A percentile compares a stretch with the other conserved stretches of the same genome.
phyloP scores from a whole-genome alignment of 2,888 invertebrate genomes.

The Noctua fimbriata region DNA sequence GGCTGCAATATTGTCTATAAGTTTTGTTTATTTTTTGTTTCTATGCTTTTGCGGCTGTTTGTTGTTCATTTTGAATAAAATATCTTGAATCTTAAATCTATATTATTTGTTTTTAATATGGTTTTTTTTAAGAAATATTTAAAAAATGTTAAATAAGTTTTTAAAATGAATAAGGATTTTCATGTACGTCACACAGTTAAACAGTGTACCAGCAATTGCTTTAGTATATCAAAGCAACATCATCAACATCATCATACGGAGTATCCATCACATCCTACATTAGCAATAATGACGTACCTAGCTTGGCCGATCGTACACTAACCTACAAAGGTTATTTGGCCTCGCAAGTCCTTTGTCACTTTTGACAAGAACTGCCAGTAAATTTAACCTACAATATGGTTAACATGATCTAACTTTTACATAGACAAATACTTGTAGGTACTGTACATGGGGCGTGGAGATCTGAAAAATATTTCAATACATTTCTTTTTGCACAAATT shows the following conservation, averaged over 20 bases:
- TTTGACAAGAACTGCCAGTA: not conserved
- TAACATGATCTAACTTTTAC: not conserved
- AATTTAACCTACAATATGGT: not conserved
- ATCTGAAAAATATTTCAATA: not conserved
- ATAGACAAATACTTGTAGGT: not conserved
- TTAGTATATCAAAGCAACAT: too few species aligned
- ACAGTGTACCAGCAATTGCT: not conserved
- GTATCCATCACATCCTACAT: constrained; percentile 26
- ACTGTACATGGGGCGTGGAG: not conserved
- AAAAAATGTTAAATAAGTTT: too few species aligned
- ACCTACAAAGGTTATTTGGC: not conserved
- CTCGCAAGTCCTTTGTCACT: not conserved
- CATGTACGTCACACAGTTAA: not conserved
- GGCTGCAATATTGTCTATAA: too few species aligned
- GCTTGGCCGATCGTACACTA: constrained; percentile 10
- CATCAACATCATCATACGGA: not conserved
- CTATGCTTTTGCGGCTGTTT: too few species aligned
- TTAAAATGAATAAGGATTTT: not conserved
- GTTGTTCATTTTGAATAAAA: too few species aligned
- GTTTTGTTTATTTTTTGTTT: too few species aligned
- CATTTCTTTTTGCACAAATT: not conserved
- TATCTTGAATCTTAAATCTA: too few species aligned
- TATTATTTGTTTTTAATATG: too few species aligned
- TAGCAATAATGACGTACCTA: constrained; percentile 44
- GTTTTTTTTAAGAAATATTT: too few species aligned